Evolutionary conservation across 2,797 vertebrate species (phyloP).

Genomic region (Neosilurus mollespiculum): DNA sequence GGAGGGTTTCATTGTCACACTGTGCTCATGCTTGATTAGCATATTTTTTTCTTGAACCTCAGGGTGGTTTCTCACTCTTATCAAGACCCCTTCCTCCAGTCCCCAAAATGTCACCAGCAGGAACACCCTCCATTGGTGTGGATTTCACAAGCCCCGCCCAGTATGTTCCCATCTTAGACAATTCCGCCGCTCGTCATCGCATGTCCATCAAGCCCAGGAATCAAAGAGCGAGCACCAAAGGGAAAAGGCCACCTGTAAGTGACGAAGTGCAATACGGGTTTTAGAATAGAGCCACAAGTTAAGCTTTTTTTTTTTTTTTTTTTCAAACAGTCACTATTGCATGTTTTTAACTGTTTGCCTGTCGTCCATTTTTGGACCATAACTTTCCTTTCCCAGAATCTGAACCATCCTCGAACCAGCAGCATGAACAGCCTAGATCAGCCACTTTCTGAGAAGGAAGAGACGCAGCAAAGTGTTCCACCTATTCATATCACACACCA

Average conservation of each 20-base stretch:
- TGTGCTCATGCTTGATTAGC: not conserved
- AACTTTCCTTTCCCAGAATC: slow-evolving; percentile 60
- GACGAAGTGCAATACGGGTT: not conserved
- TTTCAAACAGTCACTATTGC: not conserved
- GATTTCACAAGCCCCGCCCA: slow-evolving; percentile 75
- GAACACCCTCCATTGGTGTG: slow-evolving; percentile 58
- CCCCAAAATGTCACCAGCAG: slow-evolving; percentile 48
- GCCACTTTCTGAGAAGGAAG: slow-evolving; percentile 72
- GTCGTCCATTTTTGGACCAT: not conserved
- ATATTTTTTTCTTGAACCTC: slow-evolving; percentile 5
- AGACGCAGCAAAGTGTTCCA: slow-evolving; percentile 50
- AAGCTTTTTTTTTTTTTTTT: not conserved
- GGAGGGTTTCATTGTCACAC: slow-evolving; percentile 10
- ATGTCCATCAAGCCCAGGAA: slow-evolving; percentile 83
- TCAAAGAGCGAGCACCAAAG: slow-evolving; percentile 75
- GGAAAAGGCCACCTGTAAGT: slow-evolving; percentile 73
- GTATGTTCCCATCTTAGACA: slow-evolving; percentile 76
- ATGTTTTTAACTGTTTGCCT: not conserved
- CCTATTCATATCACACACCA: slow-evolving; percentile 47
- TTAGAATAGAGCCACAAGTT: not conserved
- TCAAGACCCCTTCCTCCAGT: slow-evolving; percentile 72
- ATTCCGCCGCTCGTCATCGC: slow-evolving; percentile 83
- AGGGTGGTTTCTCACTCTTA: slow-evolving; percentile 68
- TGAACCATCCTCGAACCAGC: slow-evolving; percentile 65
- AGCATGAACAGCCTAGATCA: slow-evolving; percentile 72